phyloP scores from a whole-genome alignment of 2,888 invertebrate species.

The Nomada goodeniana region DNA sequence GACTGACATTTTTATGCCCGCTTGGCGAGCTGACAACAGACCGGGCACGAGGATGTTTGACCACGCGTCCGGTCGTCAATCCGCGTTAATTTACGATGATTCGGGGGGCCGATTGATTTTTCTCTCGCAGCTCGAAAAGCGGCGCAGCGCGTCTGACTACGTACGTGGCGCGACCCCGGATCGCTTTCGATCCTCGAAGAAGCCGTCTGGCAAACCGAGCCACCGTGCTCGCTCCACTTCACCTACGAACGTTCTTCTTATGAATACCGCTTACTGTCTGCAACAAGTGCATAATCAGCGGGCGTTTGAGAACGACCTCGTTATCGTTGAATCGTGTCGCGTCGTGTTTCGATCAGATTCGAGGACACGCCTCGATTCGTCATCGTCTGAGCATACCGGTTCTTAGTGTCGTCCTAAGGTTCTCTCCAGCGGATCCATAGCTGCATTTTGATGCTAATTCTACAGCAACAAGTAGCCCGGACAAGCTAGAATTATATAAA shows the following conservation, averaged over 20 bases:
- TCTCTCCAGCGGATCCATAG: background rate
- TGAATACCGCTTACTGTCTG: conserved; percentile 73
- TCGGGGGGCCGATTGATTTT: conserved; percentile 79
- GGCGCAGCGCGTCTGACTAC: conserved; percentile 40
- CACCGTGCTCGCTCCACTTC: conserved; percentile 58
- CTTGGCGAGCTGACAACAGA: conserved; percentile 66
- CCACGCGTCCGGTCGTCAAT: conserved; percentile 72
- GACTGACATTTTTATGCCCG: conserved; percentile 78
- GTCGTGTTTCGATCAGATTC: conserved; percentile 67
- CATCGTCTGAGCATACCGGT: conserved; percentile 71
- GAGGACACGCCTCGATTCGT: conserved; percentile 77
- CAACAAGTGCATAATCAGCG: conserved; percentile 64
- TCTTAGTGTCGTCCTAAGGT: conserved; percentile 50
- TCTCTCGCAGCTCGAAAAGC: conserved; percentile 54
- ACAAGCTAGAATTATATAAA: background rate
- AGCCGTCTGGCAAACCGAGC: conserved; percentile 19
- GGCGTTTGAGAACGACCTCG: conserved; percentile 61
- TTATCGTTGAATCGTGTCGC: conserved; percentile 66
- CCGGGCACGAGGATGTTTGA: conserved; percentile 57
- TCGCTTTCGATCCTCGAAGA: conserved; percentile 19
- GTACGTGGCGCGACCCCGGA: background rate
- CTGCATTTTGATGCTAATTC: conserved; percentile 1
- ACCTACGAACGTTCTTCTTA: conserved; percentile 68
- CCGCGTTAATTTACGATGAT: conserved; percentile 80
- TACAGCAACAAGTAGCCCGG: background rate